phyloP scores from a whole-genome alignment of 1,140 invertebrate species.

The Grapholita molesta region DNA sequence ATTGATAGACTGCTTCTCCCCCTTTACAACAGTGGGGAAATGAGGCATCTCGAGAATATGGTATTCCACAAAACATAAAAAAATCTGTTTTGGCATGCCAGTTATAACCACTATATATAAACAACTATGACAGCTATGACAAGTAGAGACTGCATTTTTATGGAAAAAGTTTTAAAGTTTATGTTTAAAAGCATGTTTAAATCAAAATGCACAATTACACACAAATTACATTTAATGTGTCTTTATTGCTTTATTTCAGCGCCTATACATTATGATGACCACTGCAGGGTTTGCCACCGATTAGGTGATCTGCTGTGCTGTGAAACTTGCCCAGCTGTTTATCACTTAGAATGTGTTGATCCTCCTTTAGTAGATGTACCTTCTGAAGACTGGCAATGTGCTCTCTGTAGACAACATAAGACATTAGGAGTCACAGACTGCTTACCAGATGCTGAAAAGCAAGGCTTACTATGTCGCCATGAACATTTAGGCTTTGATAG shows the following conservation, averaged over 20 bases:
- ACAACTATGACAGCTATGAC: too few relatives aligned
- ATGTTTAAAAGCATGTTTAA: too few relatives aligned
- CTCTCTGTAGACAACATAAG: constrained; percentile 94
- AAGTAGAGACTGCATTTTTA: too few relatives aligned
- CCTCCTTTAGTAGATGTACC: constrained; percentile 95
- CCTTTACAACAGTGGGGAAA: too few relatives aligned
- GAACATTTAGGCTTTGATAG: constrained; percentile 96
- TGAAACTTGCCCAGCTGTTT: constrained; percentile 97
- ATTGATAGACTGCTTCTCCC: too few relatives aligned
- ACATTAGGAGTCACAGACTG: constrained; percentile 96
- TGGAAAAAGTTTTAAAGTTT: too few relatives aligned
- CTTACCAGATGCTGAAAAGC: constrained; percentile 93
- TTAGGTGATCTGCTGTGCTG: constrained; percentile 97
- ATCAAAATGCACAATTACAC: too few relatives aligned
- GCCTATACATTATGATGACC: constrained; percentile 96
- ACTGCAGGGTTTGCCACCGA: constrained; percentile 96
- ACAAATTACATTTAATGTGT: background rate
- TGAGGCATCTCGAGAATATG: too few relatives aligned
- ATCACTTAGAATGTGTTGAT: constrained; percentile 97
- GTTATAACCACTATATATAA: too few relatives aligned
- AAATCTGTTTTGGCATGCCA: too few relatives aligned
- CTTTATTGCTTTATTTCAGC: constrained; percentile 77
- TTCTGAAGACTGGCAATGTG: constrained; percentile 97
- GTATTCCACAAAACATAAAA: too few relatives aligned
- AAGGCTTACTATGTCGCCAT: constrained; percentile 93